Conservation (phyloP, 2,797 vertebrate genomes). For the Neomorphus geoffroyi region DNA sequence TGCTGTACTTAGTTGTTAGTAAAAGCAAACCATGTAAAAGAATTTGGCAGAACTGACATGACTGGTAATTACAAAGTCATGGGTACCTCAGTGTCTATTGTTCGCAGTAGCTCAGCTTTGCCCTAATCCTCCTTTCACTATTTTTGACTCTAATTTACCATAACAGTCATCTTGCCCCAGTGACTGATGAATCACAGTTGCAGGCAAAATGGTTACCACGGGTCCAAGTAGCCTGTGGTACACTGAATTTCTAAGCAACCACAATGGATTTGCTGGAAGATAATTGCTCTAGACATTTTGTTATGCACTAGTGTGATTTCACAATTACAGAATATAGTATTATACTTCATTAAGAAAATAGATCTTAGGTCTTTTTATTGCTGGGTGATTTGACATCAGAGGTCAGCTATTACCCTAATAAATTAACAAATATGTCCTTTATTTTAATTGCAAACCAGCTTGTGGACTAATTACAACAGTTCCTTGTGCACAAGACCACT, state of each 20-base stretch:
- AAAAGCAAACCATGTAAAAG: background rate
- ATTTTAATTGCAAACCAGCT: background rate
- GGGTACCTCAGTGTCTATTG: background rate
- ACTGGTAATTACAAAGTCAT: background rate
- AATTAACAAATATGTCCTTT: background rate
- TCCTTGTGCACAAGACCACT: conserved; percentile 13
- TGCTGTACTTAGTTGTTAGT: background rate
- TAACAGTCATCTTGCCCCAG: conserved; percentile 2
- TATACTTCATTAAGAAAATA: background rate
- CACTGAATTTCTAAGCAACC: background rate
- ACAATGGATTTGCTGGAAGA: background rate
- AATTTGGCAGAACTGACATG: background rate
- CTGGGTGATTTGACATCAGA: conserved; percentile 1
- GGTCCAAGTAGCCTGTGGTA: background rate
- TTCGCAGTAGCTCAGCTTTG: conserved; percentile 13
- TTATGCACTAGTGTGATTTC: background rate
- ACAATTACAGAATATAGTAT: background rate
- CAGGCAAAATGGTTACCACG: background rate
- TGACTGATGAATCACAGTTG: background rate
- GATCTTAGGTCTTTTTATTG: background rate
- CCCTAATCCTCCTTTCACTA: background rate
- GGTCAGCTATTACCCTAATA: background rate
- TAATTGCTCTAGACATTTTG: conserved; percentile 25
- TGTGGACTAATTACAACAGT: background rate
- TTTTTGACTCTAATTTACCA: conserved; percentile 5